Evolutionary conservation across 1,140 invertebrate genomes (phyloP).

Genomic region (Homarus americanus): DNA sequence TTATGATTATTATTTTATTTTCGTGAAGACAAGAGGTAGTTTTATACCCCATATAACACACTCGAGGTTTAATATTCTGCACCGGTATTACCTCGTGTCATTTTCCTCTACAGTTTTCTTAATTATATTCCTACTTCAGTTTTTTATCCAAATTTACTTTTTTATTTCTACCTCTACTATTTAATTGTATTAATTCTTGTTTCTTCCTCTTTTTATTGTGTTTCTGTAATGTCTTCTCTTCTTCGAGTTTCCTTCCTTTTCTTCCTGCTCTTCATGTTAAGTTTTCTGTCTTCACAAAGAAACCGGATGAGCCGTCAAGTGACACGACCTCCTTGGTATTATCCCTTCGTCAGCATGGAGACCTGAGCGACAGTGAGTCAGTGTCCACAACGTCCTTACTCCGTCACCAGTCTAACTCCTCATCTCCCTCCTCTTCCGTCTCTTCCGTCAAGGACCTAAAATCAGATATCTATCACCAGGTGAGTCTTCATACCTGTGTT

Average conservation of each 20-base stretch:
- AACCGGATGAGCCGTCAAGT: conserved; percentile 17
- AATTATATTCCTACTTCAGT: neutral
- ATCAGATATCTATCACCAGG: conserved; percentile 67
- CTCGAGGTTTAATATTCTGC: too few species aligned
- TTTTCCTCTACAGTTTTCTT: too few species aligned
- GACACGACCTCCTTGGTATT: conserved; percentile 5
- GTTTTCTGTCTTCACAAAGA: neutral
- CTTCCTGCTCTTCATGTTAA: too few species aligned
- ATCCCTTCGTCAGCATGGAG: conserved; percentile 10
- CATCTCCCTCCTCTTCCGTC: conserved; percentile 59
- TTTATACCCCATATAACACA: too few species aligned
- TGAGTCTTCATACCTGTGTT: too few species aligned
- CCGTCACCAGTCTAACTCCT: conserved; percentile 63
- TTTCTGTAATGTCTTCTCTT: neutral
- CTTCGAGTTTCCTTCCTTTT: neutral
- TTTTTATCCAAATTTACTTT: too few species aligned
- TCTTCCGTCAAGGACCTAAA: conserved; percentile 67
- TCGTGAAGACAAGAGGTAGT: too few species aligned
- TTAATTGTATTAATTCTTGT: neutral
- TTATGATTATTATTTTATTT: too few species aligned
- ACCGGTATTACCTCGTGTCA: too few species aligned
- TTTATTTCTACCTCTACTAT: too few species aligned
- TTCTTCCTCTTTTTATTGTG: neutral
- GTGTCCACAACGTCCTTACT: conserved; percentile 53
- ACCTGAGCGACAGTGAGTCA: conserved; percentile 59